Evolutionary conservation across 1,140 invertebrate species (phyloP).

Genomic region (Sipha flava): DNA sequence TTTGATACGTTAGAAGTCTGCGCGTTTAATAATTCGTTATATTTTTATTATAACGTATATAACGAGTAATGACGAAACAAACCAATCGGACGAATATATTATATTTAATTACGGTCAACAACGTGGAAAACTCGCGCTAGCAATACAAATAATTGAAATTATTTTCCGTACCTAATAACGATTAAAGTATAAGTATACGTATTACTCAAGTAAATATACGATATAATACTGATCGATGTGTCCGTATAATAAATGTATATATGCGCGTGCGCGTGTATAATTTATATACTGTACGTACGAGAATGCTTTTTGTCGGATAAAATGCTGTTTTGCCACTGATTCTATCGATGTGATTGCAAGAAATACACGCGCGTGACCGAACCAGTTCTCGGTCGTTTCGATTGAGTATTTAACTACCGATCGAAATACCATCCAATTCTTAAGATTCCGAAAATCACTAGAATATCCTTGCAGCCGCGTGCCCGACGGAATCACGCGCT

Average conservation of each 20-base stretch:
- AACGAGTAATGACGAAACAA: too few species aligned
- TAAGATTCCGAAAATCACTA: conserved; percentile 19
- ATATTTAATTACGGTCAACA: too few species aligned
- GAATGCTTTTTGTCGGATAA: conserved; percentile 7
- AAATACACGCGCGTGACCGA: conserved; percentile 7
- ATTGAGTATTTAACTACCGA: conserved; percentile 4
- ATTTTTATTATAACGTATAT: too few species aligned
- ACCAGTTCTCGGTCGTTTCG: conserved; percentile 1
- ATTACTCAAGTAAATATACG: not conserved
- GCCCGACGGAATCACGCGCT: not conserved
- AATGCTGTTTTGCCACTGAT: conserved; percentile 19
- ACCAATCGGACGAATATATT: too few species aligned
- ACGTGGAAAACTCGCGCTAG: too few species aligned
- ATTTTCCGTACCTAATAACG: not conserved
- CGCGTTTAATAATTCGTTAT: too few species aligned
- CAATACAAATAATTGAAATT: too few species aligned
- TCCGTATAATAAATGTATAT: not conserved
- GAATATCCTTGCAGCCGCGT: not conserved
- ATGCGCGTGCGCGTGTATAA: not conserved
- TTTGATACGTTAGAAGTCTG: too few species aligned
- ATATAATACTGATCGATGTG: not conserved
- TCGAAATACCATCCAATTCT: not conserved
- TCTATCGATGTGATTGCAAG: not conserved
- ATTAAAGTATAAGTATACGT: not conserved
- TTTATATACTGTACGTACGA: too few species aligned